Conservation (phyloP, 2,888 invertebrate species). For the Drosophila siamana region DNA sequence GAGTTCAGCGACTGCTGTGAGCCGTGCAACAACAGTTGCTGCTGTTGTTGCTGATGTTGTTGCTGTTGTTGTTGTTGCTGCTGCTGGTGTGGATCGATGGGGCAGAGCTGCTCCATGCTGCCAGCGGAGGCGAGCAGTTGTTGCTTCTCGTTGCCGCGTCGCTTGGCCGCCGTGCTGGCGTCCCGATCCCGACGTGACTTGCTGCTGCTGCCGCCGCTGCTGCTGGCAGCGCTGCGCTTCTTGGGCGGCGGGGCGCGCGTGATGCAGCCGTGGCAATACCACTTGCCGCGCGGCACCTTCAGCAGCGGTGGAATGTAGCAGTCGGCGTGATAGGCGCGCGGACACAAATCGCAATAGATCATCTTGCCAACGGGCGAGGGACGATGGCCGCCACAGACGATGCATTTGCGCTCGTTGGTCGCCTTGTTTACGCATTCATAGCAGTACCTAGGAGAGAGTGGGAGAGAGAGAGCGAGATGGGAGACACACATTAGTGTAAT, state of each 20-base stretch:
- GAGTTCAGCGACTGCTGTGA: constrained; percentile 84
- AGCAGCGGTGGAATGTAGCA: constrained; percentile 95
- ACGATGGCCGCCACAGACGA: constrained; percentile 94
- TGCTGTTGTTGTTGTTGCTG: constrained; percentile 42
- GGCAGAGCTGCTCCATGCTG: constrained; percentile 56
- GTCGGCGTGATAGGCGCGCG: constrained; percentile 96
- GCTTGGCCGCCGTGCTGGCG: constrained; percentile 78
- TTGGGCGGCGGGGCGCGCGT: constrained; percentile 92
- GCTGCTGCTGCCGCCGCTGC: constrained; percentile 86
- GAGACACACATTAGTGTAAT: background rate
- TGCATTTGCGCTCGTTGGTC: constrained; percentile 96
- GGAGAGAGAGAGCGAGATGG: background rate
- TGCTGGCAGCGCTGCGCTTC: constrained; percentile 86
- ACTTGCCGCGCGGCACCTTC: constrained; percentile 93
- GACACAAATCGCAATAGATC: constrained; percentile 95
- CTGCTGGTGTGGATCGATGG: constrained; percentile 49
- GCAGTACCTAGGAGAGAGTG: constrained; percentile 91
- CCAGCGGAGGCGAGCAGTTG: constrained; percentile 43
- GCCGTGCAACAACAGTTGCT: constrained; percentile 78
- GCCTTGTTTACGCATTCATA: constrained; percentile 98
- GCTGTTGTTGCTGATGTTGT: constrained; percentile 58
- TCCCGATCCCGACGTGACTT: constrained; percentile 86
- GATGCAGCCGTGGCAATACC: constrained; percentile 95
- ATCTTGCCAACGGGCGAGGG: constrained; percentile 87
- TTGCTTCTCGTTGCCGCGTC: constrained; percentile 64